Evolutionary conservation across 2,888 invertebrate genomes (phyloP).

Genomic region (Disparrhopalites patrizii): DNA sequence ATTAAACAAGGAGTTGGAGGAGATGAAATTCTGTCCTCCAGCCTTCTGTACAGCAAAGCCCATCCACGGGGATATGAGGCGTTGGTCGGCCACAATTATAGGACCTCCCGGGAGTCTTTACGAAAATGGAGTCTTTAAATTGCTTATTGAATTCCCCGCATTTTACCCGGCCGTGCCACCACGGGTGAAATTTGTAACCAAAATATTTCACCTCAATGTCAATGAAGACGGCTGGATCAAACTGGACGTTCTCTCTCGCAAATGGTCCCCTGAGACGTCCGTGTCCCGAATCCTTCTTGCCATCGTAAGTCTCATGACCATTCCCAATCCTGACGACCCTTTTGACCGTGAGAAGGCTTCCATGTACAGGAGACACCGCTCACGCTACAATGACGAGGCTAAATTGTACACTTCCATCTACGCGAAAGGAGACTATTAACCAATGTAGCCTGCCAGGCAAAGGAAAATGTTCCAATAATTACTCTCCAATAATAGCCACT

Average conservation of each 20-base stretch:
- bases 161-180: slow-evolving; percentile 28
- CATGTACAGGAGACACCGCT: slow-evolving; percentile 17
- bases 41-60: slow-evolving; percentile 26
- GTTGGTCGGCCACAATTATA: slow-evolving; percentile 21
- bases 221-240: slow-evolving; percentile 26
- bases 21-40: slow-evolving; percentile 28
- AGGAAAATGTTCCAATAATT: too few relatives aligned
- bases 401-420: slow-evolving; percentile 18
- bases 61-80: slow-evolving; percentile 24
- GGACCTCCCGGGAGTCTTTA: slow-evolving; percentile 24
- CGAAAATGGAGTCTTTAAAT: slow-evolving; percentile 23
- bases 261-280: slow-evolving; percentile 23
- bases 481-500: too few relatives aligned
- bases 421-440: slow-evolving; percentile 20
- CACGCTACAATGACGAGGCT: slow-evolving; percentile 25
- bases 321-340: slow-evolving; percentile 24
- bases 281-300: slow-evolving; percentile 24
- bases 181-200: slow-evolving; percentile 21
- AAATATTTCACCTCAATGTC: slow-evolving; percentile 23
- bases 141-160: slow-evolving; percentile 24
- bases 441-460: too few relatives aligned
- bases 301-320: slow-evolving; percentile 22
- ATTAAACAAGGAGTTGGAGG: slow-evolving; percentile 25
- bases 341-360: slow-evolving; percentile 23
- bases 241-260: slow-evolving; percentile 17